Base-by-base conservation (phyloP, 2,888 invertebrate genomes). In the Tetramorium bicarinatum region DNA sequence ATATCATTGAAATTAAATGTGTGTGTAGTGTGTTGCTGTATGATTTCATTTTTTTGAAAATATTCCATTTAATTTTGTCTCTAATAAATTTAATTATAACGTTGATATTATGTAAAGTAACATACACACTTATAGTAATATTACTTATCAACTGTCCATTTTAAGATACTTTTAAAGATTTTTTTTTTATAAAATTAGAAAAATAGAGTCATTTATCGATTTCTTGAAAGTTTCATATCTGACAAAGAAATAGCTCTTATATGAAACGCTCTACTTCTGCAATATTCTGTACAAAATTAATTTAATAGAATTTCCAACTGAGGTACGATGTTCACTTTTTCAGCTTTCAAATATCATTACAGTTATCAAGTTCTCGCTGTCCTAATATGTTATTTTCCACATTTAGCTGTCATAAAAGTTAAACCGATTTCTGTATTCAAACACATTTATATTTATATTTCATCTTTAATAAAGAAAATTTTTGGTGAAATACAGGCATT, bases 201-300 rank as follows among this genome's bases (percentile, higher is more conserved):
- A 44, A 49, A 52, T 49, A 76, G 6, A 44, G 7, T 47, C 52
- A 18, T 21, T 74, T 75, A 75, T 76, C 38, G 21, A 64, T 64
- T 61, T 49, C 15, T 62, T 21, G 34, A 64, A 76, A 76, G 64
- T 76, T 49, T 76, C 15, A 2, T 11, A 62, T 75, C 44, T n/a
- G 13, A 18, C 11, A 4, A 15, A 62, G 15, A 75, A 34, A 7
- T 34, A 75, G 64, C 64, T 62, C 62, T 62, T 75, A 75, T 64
- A 49, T 62, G 4, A 75, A 76, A 64, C 64, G 21, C 1, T 62
- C 47, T 62, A 47, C 15, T 49, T 21, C 64, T 52, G 47, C 75
- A 76, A 21, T 64, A 64, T 76, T 49, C 34, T 18, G 11, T 29
- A 34, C 64, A 64, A 64, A 76, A 76, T 64, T 76, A 76, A 64